Evolutionary conservation across 1,140 invertebrate genomes (phyloP).

Genomic region (Riptortus pedestris): DNA sequence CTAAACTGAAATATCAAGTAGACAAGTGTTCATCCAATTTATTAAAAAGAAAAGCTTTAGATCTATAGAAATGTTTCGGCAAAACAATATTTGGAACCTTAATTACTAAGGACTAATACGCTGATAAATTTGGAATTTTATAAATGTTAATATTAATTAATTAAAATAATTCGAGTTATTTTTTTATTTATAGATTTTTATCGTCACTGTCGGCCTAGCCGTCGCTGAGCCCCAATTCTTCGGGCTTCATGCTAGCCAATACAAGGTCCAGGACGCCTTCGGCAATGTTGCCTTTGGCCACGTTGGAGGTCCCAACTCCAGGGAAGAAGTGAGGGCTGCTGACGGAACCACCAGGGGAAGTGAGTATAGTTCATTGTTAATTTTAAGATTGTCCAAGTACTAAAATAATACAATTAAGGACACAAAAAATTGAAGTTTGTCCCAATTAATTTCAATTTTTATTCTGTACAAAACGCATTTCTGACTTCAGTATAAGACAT

Average conservation of each 20-base stretch:
- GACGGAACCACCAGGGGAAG: constrained; percentile 56
- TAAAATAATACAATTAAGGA: not conserved
- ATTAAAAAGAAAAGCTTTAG: not conserved
- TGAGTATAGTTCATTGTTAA: not conserved
- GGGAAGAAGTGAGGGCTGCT: constrained; percentile 41
- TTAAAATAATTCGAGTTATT: too few species aligned
- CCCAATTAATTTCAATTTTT: not conserved
- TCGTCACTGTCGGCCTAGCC: constrained; percentile 29
- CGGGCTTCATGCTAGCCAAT: constrained; percentile 39
- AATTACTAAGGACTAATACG: not conserved
- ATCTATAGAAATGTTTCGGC: not conserved
- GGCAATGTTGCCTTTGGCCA: constrained; percentile 52
- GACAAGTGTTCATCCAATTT: not conserved
- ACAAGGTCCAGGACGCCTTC: constrained; percentile 50
- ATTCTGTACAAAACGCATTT: too few species aligned
- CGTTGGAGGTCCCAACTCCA: constrained; percentile 39
- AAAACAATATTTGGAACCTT: not conserved
- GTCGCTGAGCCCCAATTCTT: not conserved
- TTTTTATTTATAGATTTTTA: constrained; percentile 24
- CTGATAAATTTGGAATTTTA: not conserved
- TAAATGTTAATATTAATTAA: not conserved
- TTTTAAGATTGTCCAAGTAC: not conserved
- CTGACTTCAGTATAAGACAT: too few species aligned
- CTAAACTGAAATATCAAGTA: not conserved
- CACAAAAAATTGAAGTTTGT: not conserved